Conservation (phyloP, 2,888 invertebrate species). For the Eucera pruinosa region DNA sequence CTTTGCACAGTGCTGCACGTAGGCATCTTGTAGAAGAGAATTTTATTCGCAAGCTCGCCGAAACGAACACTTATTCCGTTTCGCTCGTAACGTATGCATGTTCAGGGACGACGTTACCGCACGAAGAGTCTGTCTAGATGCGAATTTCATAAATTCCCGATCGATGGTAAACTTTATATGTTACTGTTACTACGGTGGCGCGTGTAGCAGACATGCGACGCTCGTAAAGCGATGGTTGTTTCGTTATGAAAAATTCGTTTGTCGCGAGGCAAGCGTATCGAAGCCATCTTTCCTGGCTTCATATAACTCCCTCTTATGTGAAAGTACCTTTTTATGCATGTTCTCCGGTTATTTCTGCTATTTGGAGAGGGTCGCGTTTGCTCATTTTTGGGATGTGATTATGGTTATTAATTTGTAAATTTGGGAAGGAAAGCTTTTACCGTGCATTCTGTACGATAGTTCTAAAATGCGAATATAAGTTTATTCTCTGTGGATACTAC, state of each 20-base stretch:
- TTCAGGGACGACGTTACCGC: slow-evolving; percentile 9
- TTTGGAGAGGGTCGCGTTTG: not conserved
- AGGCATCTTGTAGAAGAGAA: not conserved
- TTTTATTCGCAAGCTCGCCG: slow-evolving; percentile 28
- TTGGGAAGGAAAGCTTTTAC: not conserved
- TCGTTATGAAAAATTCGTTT: slow-evolving; percentile 52
- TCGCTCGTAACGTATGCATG: slow-evolving; percentile 6
- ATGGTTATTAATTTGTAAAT: not conserved
- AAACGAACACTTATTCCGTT: slow-evolving; percentile 36
- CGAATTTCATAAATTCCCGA: slow-evolving; percentile 51
- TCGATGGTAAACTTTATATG: slow-evolving; percentile 43
- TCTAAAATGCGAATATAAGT: not conserved
- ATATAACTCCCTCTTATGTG: not conserved
- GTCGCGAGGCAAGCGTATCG: slow-evolving; percentile 2
- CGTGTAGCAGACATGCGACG: slow-evolving; percentile 13
- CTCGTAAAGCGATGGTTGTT: slow-evolving; percentile 38
- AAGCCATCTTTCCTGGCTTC: not conserved
- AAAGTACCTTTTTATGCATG: not conserved
- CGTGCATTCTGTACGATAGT: not conserved
- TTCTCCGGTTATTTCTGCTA: not conserved
- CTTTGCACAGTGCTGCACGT: no score
- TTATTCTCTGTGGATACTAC: not conserved
- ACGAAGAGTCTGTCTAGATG: slow-evolving; percentile 19
- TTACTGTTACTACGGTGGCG: slow-evolving; percentile 22
- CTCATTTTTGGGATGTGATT: not conserved